Conservation (phyloP, 2,113 vertebrate species). For the Campylomormyrus tamandua region DNA sequence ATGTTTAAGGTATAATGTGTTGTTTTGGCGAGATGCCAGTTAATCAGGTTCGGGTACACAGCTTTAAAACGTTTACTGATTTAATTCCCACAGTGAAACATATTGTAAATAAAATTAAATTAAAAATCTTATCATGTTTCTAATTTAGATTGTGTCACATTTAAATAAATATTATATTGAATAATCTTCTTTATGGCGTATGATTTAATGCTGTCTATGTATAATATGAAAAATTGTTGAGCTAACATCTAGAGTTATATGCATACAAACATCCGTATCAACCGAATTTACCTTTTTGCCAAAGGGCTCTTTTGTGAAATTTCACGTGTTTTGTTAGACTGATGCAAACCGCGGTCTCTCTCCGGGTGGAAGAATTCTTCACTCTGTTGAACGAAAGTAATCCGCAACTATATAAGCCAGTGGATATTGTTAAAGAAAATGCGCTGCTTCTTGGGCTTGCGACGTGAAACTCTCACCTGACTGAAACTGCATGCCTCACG, state of each 20-base stretch:
- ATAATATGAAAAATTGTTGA: not conserved
- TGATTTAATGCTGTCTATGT: not conserved
- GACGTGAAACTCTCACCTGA: slow-evolving; percentile 46
- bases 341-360: not conserved
- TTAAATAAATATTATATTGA: not conserved
- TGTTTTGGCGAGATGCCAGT: not conserved
- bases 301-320: not conserved
- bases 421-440: slow-evolving; percentile 34
- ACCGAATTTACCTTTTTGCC: slow-evolving; percentile 43
- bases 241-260: not conserved
- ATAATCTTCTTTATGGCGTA: not conserved
- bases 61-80: not conserved
- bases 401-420: slow-evolving; percentile 33
- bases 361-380: slow-evolving; percentile 17
- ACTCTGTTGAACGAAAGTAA: slow-evolving; percentile 16
- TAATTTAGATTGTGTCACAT: not conserved
- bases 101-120: not conserved
- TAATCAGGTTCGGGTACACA: not conserved
- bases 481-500: slow-evolving; percentile 51
- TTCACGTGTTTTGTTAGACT: slow-evolving; percentile 10
- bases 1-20: not conserved
- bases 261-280: not conserved
- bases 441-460: slow-evolving; percentile 23
- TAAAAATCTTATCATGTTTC: not conserved
- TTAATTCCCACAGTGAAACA: not conserved